Base-by-base conservation (phyloP, 2,797 vertebrate genomes). In the Nannoperca australis region DNA sequence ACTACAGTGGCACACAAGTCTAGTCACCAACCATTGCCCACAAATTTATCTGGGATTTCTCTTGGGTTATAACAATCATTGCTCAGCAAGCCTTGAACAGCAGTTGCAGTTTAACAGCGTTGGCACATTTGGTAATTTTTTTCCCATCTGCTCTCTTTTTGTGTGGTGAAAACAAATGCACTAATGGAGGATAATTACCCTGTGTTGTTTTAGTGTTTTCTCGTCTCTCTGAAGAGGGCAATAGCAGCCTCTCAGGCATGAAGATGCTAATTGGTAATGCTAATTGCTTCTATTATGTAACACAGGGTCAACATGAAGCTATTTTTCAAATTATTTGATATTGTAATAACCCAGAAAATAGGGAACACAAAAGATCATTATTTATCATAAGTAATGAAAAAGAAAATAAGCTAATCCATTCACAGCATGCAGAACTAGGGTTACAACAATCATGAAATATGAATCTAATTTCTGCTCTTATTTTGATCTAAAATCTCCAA, bases 141-240 rank as follows among this genome's bases (percentile, higher is more conserved):
- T 76, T 68, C 58, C 77, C 81, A 79, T 87, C 75, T 84, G 73
- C 53, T 89, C 73, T 73, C 74, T 73, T 87, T 86, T 78, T 30
- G 53, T 85, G 82, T 86, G 84, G 81, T 65, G 15, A 89, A 88
- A 93, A 92, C 88, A 89, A 93, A 89, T 76, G 74, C 72, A 49
- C 82, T 91, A 92, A 92, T 90, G 82, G 84, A 82, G 79, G 74
- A 90, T 91, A 89, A 93, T 91, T 87, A 81, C 34, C 70, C 61
- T 70, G 81, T 88, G 90, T 88, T 92, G 87, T 88, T 93, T 86
- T 70, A 88, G 65, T 75, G 81, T 83, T 79, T 83, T 76, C 70
- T 59, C 18, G 58, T 81, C 70, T 87, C 84, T 81, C 81, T 75
- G 81, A 76, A 86, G 91, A 87, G 81, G 80, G 62, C 79, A 75